phyloP scores from a whole-genome alignment of 2,888 invertebrate species.

The Ctenicera cuprea region DNA sequence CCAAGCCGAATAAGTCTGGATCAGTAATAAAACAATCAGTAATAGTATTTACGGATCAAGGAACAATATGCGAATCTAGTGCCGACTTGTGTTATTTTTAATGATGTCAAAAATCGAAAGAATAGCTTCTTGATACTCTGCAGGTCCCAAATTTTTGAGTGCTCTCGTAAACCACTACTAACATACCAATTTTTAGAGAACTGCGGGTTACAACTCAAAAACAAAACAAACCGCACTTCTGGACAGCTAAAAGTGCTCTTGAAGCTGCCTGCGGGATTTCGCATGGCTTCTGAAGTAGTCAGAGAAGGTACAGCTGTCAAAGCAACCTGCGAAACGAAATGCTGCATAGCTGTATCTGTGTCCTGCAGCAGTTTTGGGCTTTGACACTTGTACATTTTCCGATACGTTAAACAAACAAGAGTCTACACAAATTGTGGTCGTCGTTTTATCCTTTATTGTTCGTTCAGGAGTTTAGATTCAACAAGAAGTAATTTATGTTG shows the following conservation, averaged over 20 bases:
- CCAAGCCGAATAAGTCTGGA: no score
- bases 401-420: constrained; percentile 26
- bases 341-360: constrained; percentile 9
- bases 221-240: constrained; percentile 21
- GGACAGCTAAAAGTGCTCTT: constrained; percentile 22
- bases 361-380: constrained; percentile 18
- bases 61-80: no score
- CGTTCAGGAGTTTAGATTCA: constrained; percentile 4
- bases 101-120: no score
- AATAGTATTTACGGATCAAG: no score
- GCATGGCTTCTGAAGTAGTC: constrained; percentile 29
- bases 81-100: no score
- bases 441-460: background rate
- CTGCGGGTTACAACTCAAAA: constrained; percentile 5
- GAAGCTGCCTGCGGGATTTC: constrained; percentile 35
- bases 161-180: background rate
- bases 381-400: constrained; percentile 30
- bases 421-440: constrained; percentile 4
- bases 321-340: constrained; percentile 28
- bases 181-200: background rate
- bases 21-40: no score
- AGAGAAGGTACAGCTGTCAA: constrained; percentile 37
- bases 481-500: constrained; percentile 9
- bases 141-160: no score
- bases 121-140: no score